Evolutionary conservation across 1,140 invertebrate genomes (phyloP), one percentile per base, ranked within the genome.

Genomic region (Reticulitermes speratus): DNA sequence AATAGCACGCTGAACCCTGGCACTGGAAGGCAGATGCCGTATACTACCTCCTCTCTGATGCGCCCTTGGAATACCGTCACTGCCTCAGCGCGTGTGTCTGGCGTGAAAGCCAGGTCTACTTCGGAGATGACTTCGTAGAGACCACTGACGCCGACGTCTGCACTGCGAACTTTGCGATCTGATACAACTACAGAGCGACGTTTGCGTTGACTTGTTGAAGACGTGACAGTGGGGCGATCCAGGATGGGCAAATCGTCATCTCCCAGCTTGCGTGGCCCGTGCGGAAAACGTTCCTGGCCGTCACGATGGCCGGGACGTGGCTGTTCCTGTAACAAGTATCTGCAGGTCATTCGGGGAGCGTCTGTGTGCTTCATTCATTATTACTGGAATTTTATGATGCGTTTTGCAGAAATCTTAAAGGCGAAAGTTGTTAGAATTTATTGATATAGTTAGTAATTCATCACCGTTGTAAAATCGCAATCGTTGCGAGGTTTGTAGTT

Each of bases 61-160:
- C 96, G 93, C 44, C 97, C 97, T 90, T 97, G 95, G 90, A 97
- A 97, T 0, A 97, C 95, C 16, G 96, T 96, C 1, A 97, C 96
- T 0, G 96, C 94, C 90, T 97, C 96, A 30, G 94, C 93, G 69
- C 94, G 94, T 38, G 93, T 93, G 87, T 97, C 96, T 0, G 96
- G 96, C 88, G 95, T 96, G 90, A 98, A 98, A n/a, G 96, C 96
- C 38, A 98, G 91, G 90, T 98, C 97, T 14, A 86, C 85, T 90
- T 97, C 96, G 7, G 96, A 97, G 45, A 98, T 97, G n/a, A 98
- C 97, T 88, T 97, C 96, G 90, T 97, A 98, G 69, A 96, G 93
- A 5, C 96, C 96, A 88, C 94, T 96, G 30, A 97, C 97, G 16
- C 96, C 97, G 21, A 97, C 96, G 89, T 96, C 96, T 6, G 95